Percentiles rank a stretch among this genome's conserved stretches.
Evolutionary conservation across 1,140 invertebrate species (phyloP).

Genomic region (Chironomus striatipennis): DNA sequence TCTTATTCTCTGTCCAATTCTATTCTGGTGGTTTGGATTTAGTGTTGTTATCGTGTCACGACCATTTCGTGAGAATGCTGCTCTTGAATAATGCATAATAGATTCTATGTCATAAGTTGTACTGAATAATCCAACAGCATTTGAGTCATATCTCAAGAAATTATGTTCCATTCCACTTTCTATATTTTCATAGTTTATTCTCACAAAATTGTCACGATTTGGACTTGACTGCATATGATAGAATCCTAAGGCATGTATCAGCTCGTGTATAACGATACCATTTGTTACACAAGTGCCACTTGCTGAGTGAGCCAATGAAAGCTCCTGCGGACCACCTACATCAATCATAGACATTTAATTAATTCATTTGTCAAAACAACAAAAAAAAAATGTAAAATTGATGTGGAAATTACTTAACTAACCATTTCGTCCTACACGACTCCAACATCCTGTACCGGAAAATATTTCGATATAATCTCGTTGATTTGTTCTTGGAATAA

Average conservation of each 20-base stretch:
- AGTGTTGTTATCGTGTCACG: conserved; percentile 54
- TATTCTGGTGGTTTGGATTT: background rate
- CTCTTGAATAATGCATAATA: conserved; percentile 67
- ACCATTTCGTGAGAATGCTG: conserved; percentile 62
- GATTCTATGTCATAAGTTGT: conserved; percentile 62
- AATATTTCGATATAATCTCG: conserved; percentile 12
- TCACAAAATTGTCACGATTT: conserved; percentile 47
- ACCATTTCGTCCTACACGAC: background rate
- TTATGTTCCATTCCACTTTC: conserved; percentile 41
- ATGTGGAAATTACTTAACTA: background rate
- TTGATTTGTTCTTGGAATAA: conserved; percentile 18
- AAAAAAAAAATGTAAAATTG: background rate
- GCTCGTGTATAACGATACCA: conserved; percentile 42
- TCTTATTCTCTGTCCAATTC: background rate
- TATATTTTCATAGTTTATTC: conserved; percentile 47
- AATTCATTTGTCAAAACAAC: background rate
- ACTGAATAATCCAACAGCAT: conserved; percentile 43
- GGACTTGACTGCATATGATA: conserved; percentile 47
- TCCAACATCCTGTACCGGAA: background rate
- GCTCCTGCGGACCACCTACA: conserved; percentile 53
- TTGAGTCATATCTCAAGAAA: conserved; percentile 45
- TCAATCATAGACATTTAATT: background rate
- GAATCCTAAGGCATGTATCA: conserved; percentile 47
- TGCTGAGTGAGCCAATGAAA: conserved; percentile 52
- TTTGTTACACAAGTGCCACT: conserved; percentile 30